Conservation (phyloP, 2,888 invertebrate species). For the Rhingia rostrata region DNA sequence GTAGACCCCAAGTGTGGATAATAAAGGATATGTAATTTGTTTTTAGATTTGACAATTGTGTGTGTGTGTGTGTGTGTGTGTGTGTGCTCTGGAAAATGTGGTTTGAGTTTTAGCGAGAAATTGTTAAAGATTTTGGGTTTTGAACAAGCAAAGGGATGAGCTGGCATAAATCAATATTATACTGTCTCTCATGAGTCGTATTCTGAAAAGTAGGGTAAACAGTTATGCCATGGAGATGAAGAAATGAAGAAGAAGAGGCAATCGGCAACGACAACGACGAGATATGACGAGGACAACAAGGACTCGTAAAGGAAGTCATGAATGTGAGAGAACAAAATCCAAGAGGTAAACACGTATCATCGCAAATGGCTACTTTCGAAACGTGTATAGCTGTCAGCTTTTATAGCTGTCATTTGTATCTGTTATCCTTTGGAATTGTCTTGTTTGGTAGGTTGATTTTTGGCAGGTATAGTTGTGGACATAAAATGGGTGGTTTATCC, state of each 20-base stretch:
- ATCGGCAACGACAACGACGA: slow-evolving; percentile 10
- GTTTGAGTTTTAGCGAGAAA: slow-evolving; percentile 58
- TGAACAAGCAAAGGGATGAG: slow-evolving; percentile 69
- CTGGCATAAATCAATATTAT: slow-evolving; percentile 70
- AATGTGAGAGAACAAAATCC: slow-evolving; percentile 61
- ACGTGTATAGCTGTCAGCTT: slow-evolving; percentile 73
- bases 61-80: slow-evolving; percentile 35
- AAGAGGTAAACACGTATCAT: slow-evolving; percentile 73
- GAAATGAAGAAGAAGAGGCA: neutral
- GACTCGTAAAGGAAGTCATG: slow-evolving; percentile 68
- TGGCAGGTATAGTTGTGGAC: slow-evolving; percentile 73
- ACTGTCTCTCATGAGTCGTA: neutral
- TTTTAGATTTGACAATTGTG: slow-evolving; percentile 58
- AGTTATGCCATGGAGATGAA: slow-evolving; percentile 6
- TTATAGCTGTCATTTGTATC: slow-evolving; percentile 72
- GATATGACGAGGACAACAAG: slow-evolving; percentile 11
- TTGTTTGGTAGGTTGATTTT: slow-evolving; percentile 68
- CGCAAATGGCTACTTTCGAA: slow-evolving; percentile 72
- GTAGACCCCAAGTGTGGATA: slow-evolving; percentile 23
- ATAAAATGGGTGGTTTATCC: slow-evolving; percentile 73
- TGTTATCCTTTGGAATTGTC: slow-evolving; percentile 73
- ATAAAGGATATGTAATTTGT: slow-evolving; percentile 68
- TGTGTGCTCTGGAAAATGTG: slow-evolving; percentile 41
- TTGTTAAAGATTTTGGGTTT: slow-evolving; percentile 67
- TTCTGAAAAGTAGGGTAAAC: slow-evolving; percentile 11